Conservation (phyloP, 2,888 invertebrate genomes). For the Drosophila nigritarsus region DNA sequence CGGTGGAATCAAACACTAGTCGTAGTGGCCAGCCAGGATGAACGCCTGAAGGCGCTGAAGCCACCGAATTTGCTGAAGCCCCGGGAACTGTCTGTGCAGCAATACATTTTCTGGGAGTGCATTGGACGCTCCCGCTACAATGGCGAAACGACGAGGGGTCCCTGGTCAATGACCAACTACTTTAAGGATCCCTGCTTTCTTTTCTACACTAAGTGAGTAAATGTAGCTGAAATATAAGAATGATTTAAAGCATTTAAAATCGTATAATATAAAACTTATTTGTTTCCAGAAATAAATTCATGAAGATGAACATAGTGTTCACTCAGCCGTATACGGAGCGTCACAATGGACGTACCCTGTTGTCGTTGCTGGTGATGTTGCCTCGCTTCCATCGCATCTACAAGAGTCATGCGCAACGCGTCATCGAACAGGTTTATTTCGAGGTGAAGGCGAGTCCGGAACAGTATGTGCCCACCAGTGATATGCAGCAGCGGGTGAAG, state of each 20-base stretch:
- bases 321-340: slow-evolving; percentile 88
- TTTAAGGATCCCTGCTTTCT: slow-evolving; percentile 87
- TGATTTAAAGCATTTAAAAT: not conserved
- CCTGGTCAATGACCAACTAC: slow-evolving; percentile 86
- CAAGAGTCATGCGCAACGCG: slow-evolving; percentile 85
- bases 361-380: slow-evolving; percentile 87
- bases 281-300: slow-evolving; percentile 86
- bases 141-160: slow-evolving; percentile 90
- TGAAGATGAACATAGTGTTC: slow-evolving; percentile 87
- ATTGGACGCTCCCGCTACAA: slow-evolving; percentile 89
- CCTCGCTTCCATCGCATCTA: slow-evolving; percentile 88
- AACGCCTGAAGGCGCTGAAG: slow-evolving; percentile 87
- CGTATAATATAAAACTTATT: not conserved
- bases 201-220: slow-evolving; percentile 81
- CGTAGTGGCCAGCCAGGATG: slow-evolving; percentile 89
- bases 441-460: slow-evolving; percentile 78
- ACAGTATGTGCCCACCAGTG: slow-evolving; percentile 28
- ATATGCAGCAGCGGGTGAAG: slow-evolving; percentile 46
- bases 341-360: slow-evolving; percentile 84
- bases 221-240: too few species aligned
- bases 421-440: slow-evolving; percentile 79
- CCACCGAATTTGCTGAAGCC: slow-evolving; percentile 85
- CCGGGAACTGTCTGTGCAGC: slow-evolving; percentile 86
- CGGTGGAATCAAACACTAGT: slow-evolving; percentile 88
- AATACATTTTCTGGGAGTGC: slow-evolving; percentile 90